Conservation (phyloP, 1,140 invertebrate genomes). For the Hylaeus anthracinus region DNA sequence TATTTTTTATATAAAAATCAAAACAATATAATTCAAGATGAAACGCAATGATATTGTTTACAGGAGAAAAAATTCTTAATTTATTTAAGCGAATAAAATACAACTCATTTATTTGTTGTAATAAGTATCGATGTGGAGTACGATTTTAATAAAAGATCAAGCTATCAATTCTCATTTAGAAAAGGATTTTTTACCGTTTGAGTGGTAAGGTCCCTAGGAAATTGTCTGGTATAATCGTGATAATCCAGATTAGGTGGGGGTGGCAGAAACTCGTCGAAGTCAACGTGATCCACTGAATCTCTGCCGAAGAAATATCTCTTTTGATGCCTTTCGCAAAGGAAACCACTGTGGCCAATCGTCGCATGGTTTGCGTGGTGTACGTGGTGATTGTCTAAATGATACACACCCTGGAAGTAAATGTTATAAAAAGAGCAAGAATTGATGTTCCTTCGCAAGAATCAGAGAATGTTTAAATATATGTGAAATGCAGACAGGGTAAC, state of each 20-base stretch:
- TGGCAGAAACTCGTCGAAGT: conserved; percentile 76
- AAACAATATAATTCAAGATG: too few relatives aligned
- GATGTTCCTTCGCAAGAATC: neutral
- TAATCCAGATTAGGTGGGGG: conserved; percentile 74
- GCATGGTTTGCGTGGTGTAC: conserved; percentile 70
- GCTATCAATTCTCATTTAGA: neutral
- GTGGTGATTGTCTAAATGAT: conserved; percentile 73
- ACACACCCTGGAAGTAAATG: conserved; percentile 63
- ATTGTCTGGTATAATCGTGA: conserved; percentile 75
- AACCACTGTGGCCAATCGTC: conserved; percentile 62
- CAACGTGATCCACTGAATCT: conserved; percentile 73
- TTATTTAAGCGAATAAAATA: too few relatives aligned
- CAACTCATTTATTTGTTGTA: neutral
- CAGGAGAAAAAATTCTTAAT: too few relatives aligned
- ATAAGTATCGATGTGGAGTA: too few relatives aligned
- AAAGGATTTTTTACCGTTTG: conserved; percentile 76
- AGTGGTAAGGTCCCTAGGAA: conserved; percentile 78
- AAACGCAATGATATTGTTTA: too few relatives aligned
- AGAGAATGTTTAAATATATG: too few relatives aligned
- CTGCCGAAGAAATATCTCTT: conserved; percentile 77
- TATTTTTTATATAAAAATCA: too few relatives aligned
- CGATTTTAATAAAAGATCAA: neutral
- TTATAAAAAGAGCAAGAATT: neutral
- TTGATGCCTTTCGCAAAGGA: conserved; percentile 77
- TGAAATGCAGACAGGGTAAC: too few relatives aligned